Conservation (phyloP, 1,140 invertebrate genomes). For the Musca vetustissima region DNA sequence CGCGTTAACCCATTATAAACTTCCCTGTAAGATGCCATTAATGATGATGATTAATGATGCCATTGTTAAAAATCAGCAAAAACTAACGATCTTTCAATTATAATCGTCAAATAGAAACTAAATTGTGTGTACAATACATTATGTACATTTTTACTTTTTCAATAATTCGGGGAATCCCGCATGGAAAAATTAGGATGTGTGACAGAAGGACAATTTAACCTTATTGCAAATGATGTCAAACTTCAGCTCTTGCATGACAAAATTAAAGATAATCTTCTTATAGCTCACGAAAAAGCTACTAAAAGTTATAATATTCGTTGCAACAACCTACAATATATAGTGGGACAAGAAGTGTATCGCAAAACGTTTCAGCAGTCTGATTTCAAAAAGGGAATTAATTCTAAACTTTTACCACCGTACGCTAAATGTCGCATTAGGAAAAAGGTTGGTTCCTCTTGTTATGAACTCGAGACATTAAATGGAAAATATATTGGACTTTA, state of each 20-base stretch:
- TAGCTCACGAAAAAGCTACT: neutral
- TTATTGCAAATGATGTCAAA: neutral
- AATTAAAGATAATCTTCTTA: neutral
- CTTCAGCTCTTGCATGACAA: neutral
- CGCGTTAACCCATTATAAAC: no score
- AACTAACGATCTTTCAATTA: no score
- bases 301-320: no score
- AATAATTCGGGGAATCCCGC: no score
- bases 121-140: no score
- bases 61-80: no score
- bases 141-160: no score
- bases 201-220: neutral
- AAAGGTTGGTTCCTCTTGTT: constrained; percentile 7
- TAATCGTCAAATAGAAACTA: no score
- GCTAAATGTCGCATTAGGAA: constrained; percentile 21
- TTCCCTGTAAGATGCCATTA: no score
- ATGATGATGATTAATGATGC: no score
- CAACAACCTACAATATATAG: neutral
- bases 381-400: constrained; percentile 26
- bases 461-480: constrained; percentile 14
- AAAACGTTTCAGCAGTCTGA: constrained; percentile 19
- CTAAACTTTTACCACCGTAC: constrained; percentile 23
- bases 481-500: constrained; percentile 12
- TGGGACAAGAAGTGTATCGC: constrained; percentile 20
- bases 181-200: neutral